These are phyloP conservation scores for Petrolisthes cinctipes DNA, from an alignment of 2,888 invertebrate species.

Conservation along the genomic window DNA sequence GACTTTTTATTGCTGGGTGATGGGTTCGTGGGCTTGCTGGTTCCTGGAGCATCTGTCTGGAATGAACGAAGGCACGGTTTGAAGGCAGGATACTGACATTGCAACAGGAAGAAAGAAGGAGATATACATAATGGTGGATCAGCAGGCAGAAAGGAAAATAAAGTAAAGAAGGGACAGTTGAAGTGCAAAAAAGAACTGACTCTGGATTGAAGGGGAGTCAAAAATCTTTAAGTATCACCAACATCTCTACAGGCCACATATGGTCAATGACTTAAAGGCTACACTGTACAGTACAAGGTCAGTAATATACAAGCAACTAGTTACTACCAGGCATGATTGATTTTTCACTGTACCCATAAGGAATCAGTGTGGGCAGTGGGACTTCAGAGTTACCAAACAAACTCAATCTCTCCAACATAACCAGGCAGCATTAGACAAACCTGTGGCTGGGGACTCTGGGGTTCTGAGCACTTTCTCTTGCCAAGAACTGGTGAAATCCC, in stretches of 20 bases:
- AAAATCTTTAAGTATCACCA: too few species aligned
- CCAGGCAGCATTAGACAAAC: neutral
- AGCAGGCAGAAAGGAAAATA: neutral
- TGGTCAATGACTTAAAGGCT: too few species aligned
- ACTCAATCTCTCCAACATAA: neutral
- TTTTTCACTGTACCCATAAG: too few species aligned
- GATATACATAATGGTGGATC: neutral
- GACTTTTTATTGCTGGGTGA: slow-evolving; percentile 29
- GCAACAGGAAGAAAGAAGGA: neutral
- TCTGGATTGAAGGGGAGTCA: too few species aligned
- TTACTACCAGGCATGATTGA: too few species aligned
- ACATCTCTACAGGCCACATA: too few species aligned
- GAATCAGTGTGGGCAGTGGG: too few species aligned
- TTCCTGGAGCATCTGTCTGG: slow-evolving; percentile 2
- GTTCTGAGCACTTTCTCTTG: neutral
- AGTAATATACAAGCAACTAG: too few species aligned
- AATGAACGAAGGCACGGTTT: neutral
- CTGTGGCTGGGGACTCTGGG: neutral
- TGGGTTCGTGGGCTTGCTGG: neutral
- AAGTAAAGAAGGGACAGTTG: too few species aligned
- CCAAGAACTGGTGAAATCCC: neutral
- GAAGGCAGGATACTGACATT: neutral
- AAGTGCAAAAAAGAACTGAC: too few species aligned
- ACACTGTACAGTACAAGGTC: too few species aligned
- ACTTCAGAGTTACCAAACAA: too few species aligned